Evolutionary conservation across 2,888 invertebrate genomes (phyloP), one percentile per base, ranked within the genome.

Genomic region (Megaustenia siamemsis): DNA sequence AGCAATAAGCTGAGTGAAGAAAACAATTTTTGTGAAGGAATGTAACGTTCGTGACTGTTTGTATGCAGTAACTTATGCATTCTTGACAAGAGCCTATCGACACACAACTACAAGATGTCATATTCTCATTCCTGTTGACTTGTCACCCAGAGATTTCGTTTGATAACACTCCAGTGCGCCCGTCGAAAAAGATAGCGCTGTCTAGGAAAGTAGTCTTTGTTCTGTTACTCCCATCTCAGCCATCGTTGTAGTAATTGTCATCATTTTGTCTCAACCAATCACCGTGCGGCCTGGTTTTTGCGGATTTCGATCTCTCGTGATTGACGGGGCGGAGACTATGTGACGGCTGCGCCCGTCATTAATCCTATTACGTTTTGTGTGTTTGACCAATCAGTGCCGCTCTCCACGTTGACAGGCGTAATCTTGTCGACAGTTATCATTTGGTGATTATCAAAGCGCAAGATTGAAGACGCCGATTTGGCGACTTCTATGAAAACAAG

Each of bases 381-480:
- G 84, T 82, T 86, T 86, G 83, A 66, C 88, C 88, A 88, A 88
- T 88, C 87, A 85, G 86, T 84, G 86, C 63, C 83, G 79, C 76
- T 81, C 85, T 87, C 78, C 85, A 69, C 68, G 76, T 83, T 87
- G 88, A 87, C 87, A 88, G 83, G 83, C 80, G 85, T 69, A 86
- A 86, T 88, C 86, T 79, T 68, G 77, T 78, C 83, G 86, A 85
- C 87, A 87, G 86, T 87, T 86, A 86, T 88, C 86, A 88, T 87
- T 87, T 86, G 82, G 78, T 85, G 87, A 87, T 88, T 88, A 87
- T 87, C 79, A 86, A 86, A 83, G 83, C 86, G 86, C 86, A 87
- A 87, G 84, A 85, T 85, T 80, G 78, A 82, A 80, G 84, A 66
- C 84, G 84, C 84, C 84, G 73, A 35, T 35, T 43, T 24, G 84